A percentile compares a stretch with the other conserved stretches of the same genome.
These are phyloP conservation scores for Rhizomys pruinosus DNA, from an alignment of 2,113 vertebrate species.

Conservation along the genomic window DNA sequence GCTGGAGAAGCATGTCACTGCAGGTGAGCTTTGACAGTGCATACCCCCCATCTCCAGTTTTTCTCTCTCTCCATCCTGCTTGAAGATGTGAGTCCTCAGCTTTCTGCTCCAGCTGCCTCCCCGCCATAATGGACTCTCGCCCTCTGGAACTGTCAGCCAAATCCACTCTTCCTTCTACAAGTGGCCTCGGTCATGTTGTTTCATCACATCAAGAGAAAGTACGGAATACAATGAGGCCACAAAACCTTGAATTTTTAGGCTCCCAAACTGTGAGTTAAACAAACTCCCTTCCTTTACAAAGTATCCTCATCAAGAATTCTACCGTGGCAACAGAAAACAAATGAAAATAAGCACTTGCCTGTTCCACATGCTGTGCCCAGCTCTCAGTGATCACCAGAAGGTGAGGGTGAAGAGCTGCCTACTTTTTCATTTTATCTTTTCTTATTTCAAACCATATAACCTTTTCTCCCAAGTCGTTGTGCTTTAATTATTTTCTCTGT, in stretches of 20 bases:
- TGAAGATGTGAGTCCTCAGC: too few relatives aligned
- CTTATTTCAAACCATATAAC: neutral
- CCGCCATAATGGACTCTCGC: too few relatives aligned
- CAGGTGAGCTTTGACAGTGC: too few relatives aligned
- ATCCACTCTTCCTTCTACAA: too few relatives aligned
- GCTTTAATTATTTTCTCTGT: neutral
- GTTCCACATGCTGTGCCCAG: neutral
- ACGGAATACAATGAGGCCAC: neutral
- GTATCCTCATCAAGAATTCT: neutral
- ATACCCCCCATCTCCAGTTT: too few relatives aligned
- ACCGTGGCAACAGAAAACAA: neutral
- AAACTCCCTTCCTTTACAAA: neutral
- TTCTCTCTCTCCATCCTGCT: too few relatives aligned
- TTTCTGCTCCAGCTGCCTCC: too few relatives aligned
- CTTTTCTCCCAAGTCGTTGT: neutral
- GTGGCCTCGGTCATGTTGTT: too few relatives aligned
- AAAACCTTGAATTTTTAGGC: neutral
- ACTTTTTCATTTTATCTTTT: neutral
- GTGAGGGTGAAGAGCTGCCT: neutral
- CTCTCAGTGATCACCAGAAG: accelerated
- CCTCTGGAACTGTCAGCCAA: too few relatives aligned
- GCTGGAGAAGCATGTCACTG: too few relatives aligned
- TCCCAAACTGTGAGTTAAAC: neutral
- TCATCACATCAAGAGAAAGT: too few relatives aligned
- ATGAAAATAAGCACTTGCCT: neutral